Percentiles rank a stretch among this genome's conserved stretches.
Evolutionary conservation across 2,888 invertebrate genomes (phyloP).

Genomic region (Clostera curtula): DNA sequence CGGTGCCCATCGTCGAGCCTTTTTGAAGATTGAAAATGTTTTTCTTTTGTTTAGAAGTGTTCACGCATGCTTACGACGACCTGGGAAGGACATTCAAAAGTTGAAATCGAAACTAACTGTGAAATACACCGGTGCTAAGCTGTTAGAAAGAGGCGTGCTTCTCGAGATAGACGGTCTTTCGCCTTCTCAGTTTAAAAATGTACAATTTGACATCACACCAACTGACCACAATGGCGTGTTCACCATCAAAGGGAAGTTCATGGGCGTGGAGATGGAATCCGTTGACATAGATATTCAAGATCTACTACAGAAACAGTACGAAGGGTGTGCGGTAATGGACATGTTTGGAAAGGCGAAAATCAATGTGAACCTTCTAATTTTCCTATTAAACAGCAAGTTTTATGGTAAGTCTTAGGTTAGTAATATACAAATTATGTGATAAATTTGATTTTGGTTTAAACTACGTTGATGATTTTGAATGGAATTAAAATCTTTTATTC

Average conservation of each 20-base stretch:
- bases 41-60: conserved; percentile 65
- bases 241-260: conserved; percentile 81
- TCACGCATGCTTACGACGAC: conserved; percentile 64
- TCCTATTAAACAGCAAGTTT: conserved; percentile 84
- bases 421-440: background rate
- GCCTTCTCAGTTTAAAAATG: conserved; percentile 81
- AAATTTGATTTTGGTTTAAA: background rate
- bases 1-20: background rate
- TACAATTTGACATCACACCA: conserved; percentile 82
- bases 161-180: conserved; percentile 81
- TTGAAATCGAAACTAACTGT: conserved; percentile 74
- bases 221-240: conserved; percentile 80
- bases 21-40: conserved; percentile 2
- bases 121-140: conserved; percentile 80
- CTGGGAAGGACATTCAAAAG: conserved; percentile 68
- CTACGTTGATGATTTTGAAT: background rate
- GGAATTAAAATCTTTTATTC: too few species aligned
- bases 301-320: conserved; percentile 83
- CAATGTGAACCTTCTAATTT: conserved; percentile 84
- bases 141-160: conserved; percentile 82
- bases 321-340: conserved; percentile 83
- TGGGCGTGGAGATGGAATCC: conserved; percentile 85
- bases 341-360: conserved; percentile 87
- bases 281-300: conserved; percentile 83
- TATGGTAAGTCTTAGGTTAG: conserved; percentile 72